A percentile compares a stretch with the other conserved stretches of the same genome.
These are phyloP conservation scores for Cosmia trapezina DNA, from an alignment of 2,888 invertebrate genomes.

Conservation along the genomic window DNA sequence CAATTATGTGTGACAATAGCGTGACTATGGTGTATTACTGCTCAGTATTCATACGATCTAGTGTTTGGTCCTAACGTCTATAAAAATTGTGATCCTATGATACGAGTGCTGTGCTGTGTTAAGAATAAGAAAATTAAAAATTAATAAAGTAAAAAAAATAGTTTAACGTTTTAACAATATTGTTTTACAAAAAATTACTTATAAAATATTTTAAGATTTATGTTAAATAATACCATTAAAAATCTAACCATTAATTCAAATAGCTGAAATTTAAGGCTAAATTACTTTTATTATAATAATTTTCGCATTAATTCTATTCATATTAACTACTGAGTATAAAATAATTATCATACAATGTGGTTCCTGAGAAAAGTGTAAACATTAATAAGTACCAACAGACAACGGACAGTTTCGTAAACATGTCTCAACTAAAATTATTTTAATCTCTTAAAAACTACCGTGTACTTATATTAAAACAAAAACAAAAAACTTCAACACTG, in stretches of 20 bases:
- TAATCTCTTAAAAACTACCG: neutral
- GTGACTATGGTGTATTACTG: constrained; percentile 63
- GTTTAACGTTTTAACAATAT: neutral
- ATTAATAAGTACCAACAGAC: neutral
- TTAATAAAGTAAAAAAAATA: neutral
- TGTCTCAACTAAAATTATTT: neutral
- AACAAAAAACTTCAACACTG: neutral
- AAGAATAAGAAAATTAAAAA: constrained; percentile 1
- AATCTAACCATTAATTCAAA: neutral
- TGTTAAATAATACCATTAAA: neutral
- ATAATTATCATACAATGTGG: constrained; percentile 23
- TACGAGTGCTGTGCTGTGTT: constrained; percentile 53
- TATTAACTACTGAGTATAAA: neutral
- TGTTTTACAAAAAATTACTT: neutral
- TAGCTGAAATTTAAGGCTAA: neutral
- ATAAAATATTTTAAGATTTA: neutral
- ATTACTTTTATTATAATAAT: neutral
- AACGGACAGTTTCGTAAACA: constrained; percentile 6
- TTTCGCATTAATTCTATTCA: neutral
- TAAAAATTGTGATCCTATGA: constrained; percentile 32
- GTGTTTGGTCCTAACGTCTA: constrained; percentile 45
- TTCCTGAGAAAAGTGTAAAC: neutral
- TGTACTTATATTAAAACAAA: neutral
- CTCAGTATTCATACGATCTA: constrained; percentile 42
- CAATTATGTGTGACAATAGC: constrained; percentile 71